phyloP scores from a whole-genome alignment of 2,888 invertebrate species.

The Homarus gammarus region DNA sequence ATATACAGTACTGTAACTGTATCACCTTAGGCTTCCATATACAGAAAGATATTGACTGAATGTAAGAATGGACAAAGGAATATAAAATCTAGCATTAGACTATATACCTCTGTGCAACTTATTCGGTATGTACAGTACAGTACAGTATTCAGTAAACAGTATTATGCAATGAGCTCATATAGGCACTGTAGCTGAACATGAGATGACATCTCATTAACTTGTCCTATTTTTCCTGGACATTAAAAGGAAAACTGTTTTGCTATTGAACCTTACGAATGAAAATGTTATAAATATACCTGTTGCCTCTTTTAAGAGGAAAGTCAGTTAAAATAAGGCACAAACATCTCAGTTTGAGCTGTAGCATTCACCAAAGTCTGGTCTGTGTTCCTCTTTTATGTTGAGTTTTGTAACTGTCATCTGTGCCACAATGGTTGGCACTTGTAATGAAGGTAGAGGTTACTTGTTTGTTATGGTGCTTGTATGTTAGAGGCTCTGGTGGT shows the following conservation, averaged over 20 bases:
- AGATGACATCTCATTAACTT: background rate
- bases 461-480: slow-evolving; percentile 35
- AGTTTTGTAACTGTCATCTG: background rate
- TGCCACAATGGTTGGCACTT: slow-evolving; percentile 4
- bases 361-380: slow-evolving; percentile 45
- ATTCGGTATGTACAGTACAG: slow-evolving; percentile 13
- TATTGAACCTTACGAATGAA: no score
- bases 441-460: background rate
- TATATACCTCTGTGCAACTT: slow-evolving; percentile 16
- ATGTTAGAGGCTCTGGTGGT: slow-evolving; percentile 33
- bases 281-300: slow-evolving; percentile 5
- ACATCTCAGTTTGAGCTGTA: slow-evolving; percentile 13
- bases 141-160: slow-evolving; percentile 12
- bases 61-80: background rate
- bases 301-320: no score
- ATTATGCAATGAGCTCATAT: slow-evolving; percentile 2
- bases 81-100: background rate
- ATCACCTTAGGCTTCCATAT: slow-evolving; percentile 40
- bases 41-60: background rate
- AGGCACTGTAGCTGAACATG: background rate
- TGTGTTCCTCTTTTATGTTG: slow-evolving; percentile 37
- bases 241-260: background rate
- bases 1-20: slow-evolving; percentile 13
- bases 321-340: background rate
- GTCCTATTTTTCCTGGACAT: background rate